Base-by-base conservation (phyloP, 1,140 invertebrate species). In the Ceratina japonica region DNA sequence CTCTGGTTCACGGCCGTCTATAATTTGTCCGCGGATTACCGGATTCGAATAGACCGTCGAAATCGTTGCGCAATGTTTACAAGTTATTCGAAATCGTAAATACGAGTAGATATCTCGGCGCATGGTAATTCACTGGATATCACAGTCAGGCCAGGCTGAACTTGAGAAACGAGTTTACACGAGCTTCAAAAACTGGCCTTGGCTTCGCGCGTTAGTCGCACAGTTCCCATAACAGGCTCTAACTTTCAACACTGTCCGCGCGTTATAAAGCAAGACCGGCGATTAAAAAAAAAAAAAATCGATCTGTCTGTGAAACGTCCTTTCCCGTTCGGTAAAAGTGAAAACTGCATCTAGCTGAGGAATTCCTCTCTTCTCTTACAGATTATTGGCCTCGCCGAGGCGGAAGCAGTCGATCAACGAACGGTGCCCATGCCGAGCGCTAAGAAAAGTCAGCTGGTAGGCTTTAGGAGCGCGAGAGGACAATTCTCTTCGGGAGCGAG, bases 351-450 rank as follows among this genome's bases (percentile, higher is more conserved):
- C 49, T 56, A 71, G 65, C 64, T 76, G 68, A 75, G 51, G 51
- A 65, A 81, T 68, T 74, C 49, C 52, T 72, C 77, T 63, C 24
- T 75, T 51, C 52, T 37, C 37, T 83, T 84, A 15, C 83, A 84
- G 83, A 80, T 76, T 56, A 31, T 56, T 70, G 61, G 66, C 81
- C 70, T 74, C 70, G 13, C 52, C 61, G 71, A 51, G 51, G 71
- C 76, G 81, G 76, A 52, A 74, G 27, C 56, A 72, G 68, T 79
- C 51, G 51, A 79, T 79, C 58, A 58, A 80, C 52, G 70, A 75
- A 61, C 62, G 83, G 73, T 79, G 83, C 80, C 75, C 75, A 86
- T 86, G 84, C 82, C 75, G 83, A 84, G 66, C 72, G 52, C 61
- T 18, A 74, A 54, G 65, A 85, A 63, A 63, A 70, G 31, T 62